A percentile compares a stretch with the other conserved stretches of the same genome.
phyloP scores from a whole-genome alignment of 2,888 invertebrate species.

The Geotrupes spiniger region DNA sequence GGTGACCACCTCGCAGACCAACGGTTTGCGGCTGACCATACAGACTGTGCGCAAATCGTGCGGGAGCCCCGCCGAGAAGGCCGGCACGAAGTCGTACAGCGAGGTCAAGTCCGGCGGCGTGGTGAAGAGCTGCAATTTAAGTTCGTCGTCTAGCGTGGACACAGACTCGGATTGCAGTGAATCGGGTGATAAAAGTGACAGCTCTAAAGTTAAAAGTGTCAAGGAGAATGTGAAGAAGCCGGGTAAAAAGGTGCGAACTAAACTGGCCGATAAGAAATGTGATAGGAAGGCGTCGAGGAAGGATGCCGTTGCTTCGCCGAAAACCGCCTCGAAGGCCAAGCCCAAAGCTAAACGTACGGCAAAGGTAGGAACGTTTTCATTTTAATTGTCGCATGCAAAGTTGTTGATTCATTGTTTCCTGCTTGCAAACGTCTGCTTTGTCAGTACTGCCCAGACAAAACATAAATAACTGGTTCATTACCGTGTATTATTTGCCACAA shows the following conservation, averaged over 20 bases:
- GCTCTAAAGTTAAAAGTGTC: slow-evolving; percentile 23
- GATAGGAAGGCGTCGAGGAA: slow-evolving; percentile 26
- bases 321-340: slow-evolving; percentile 25
- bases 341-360: slow-evolving; percentile 37
- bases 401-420: no score
- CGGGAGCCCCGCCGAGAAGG: slow-evolving; percentile 41
- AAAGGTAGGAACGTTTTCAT: slow-evolving; percentile 15
- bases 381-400: no score
- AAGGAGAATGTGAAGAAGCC: slow-evolving; percentile 28
- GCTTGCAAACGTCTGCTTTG: no score
- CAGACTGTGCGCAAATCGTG: slow-evolving; percentile 58
- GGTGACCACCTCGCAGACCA: slow-evolving; percentile 59
- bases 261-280: slow-evolving; percentile 42
- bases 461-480: no score
- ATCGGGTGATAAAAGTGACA: slow-evolving; percentile 46
- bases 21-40: slow-evolving; percentile 60
- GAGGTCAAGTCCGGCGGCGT: slow-evolving; percentile 20
- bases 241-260: slow-evolving; percentile 46
- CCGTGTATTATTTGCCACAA: no score
- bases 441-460: no score
- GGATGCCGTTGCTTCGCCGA: slow-evolving; percentile 17
- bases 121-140: slow-evolving; percentile 48
- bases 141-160: slow-evolving; percentile 49
- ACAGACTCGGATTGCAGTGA: slow-evolving; percentile 53
- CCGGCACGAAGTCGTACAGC: slow-evolving; percentile 15